A percentile compares a stretch with the other conserved stretches of the same genome.
Conservation (phyloP, 1,140 invertebrate species). For the Zaprionus davidi region DNA sequence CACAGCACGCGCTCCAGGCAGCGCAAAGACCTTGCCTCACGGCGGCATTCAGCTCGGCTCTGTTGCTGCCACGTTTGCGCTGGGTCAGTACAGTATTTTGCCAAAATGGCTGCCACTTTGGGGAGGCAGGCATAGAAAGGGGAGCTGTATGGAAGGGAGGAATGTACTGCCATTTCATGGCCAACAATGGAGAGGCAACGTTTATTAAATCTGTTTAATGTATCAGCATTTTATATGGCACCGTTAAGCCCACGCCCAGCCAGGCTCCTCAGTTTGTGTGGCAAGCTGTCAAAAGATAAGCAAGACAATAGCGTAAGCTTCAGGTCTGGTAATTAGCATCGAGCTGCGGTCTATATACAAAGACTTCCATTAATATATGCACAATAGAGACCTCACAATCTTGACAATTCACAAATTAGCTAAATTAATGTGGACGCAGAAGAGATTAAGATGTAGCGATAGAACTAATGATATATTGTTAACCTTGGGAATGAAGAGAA, state of each 20-base stretch:
- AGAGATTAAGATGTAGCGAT: neutral
- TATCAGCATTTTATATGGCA: constrained; percentile 72
- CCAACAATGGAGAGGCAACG: constrained; percentile 52
- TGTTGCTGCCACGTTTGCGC: neutral
- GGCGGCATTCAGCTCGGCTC: constrained; percentile 4
- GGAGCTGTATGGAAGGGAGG: neutral
- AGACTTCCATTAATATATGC: neutral
- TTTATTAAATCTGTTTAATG: constrained; percentile 83
- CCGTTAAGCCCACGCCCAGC: neutral
- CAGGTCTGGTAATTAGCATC: constrained; percentile 60
- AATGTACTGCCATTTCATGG: neutral
- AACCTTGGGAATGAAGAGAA: neutral
- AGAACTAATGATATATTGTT: neutral
- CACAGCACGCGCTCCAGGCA: constrained; percentile 3
- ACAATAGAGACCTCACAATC: neutral
- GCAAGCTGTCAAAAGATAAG: constrained; percentile 48
- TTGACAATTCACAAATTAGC: neutral
- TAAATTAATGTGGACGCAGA: neutral
- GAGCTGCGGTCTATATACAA: neutral
- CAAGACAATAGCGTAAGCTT: constrained; percentile 31
- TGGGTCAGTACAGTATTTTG: neutral
- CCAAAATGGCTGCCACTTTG: constrained; percentile 9
- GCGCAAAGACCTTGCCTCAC: constrained; percentile 9
- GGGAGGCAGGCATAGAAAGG: neutral
- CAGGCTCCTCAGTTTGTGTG: constrained; percentile 8